Evolutionary conservation across 2,113 vertebrate genomes (phyloP).

Genomic region (Muntiacus reevesi): DNA sequence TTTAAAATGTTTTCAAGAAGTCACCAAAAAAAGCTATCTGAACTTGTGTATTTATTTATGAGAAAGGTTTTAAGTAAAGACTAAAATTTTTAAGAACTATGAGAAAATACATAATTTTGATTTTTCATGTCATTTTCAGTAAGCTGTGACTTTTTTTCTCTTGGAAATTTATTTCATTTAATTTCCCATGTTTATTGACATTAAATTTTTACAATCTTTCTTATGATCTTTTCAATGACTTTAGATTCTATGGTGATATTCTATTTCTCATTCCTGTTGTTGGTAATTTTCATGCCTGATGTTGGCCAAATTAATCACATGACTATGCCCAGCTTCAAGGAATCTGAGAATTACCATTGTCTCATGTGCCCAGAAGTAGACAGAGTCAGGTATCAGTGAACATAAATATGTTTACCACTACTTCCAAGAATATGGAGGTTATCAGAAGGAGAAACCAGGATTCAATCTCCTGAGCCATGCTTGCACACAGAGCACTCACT

Average conservation of each 20-base stretch:
- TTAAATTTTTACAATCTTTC: background rate
- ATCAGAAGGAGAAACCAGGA: background rate
- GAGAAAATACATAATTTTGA: background rate
- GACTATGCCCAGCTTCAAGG: background rate
- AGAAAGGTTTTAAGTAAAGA: background rate
- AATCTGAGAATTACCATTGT: background rate
- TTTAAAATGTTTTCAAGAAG: background rate
- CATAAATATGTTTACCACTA: background rate
- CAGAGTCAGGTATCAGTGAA: background rate
- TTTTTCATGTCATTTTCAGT: background rate
- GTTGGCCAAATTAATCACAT: background rate
- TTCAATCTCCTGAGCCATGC: background rate
- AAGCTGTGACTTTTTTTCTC: background rate
- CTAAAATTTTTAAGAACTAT: background rate
- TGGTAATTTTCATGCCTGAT: background rate
- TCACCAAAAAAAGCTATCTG: background rate
- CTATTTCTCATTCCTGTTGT: background rate
- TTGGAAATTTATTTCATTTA: background rate
- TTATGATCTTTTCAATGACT: background rate
- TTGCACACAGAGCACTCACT: background rate
- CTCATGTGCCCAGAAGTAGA: background rate
- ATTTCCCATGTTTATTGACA: background rate
- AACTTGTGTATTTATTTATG: background rate
- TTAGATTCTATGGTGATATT: background rate
- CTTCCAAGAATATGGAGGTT: background rate